Evolutionary conservation across 2,113 vertebrate genomes (phyloP).

Genomic region (Gnathonemus longibarbis): DNA sequence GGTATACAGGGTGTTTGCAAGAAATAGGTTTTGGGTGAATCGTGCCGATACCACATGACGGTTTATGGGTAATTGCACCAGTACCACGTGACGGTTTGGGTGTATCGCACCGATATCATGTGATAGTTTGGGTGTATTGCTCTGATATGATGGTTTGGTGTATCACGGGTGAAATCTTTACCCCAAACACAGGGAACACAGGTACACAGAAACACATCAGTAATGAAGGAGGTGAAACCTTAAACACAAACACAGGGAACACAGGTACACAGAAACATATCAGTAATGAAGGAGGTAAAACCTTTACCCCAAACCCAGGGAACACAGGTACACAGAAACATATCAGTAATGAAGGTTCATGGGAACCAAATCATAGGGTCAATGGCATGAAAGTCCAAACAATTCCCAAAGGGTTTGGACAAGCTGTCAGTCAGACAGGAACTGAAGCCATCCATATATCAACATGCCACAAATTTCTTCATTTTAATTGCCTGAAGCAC

Average conservation of each 20-base stretch:
- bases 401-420: neutral
- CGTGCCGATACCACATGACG: neutral
- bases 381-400: neutral
- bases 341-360: neutral
- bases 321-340: no score
- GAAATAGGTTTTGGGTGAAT: constrained; percentile 12
- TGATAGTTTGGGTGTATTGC: neutral
- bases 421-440: neutral
- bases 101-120: neutral
- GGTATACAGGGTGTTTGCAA: constrained; percentile 50
- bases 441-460: neutral
- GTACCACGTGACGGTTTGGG: neutral
- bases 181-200: no score
- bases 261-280: no score
- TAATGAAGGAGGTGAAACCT: no score
- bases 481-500: neutral
- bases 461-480: neutral
- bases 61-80: neutral
- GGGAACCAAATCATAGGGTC: neutral
- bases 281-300: neutral
- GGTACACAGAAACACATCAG: no score
- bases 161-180: no score
- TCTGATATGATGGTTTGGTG: neutral
- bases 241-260: no score
- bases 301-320: no score